A percentile compares a stretch with the other conserved stretches of the same genome.
These are phyloP conservation scores for Oreochromis niloticus DNA, from an alignment of 2,113 vertebrate genomes.

Conservation along the genomic window DNA sequence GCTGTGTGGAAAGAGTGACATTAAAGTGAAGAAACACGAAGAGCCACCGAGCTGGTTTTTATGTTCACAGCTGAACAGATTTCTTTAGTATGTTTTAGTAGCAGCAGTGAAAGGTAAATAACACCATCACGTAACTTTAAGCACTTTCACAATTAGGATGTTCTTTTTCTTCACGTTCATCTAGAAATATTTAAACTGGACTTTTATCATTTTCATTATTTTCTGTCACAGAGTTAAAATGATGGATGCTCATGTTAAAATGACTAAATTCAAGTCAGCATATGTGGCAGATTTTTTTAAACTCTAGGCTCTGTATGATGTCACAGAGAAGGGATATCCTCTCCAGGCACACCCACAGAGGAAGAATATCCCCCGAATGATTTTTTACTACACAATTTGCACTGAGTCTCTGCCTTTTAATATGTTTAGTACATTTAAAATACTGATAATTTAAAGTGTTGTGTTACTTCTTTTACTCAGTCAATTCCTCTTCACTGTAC, in stretches of 20 bases:
- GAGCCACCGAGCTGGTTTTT: not conserved
- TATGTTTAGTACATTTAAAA: too few relatives aligned
- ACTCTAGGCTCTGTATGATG: not conserved
- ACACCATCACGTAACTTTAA: not conserved
- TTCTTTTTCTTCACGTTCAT: not conserved
- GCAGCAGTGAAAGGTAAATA: not conserved
- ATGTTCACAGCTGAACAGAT: not conserved
- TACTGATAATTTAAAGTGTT: too few relatives aligned
- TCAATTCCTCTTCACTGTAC: too few relatives aligned
- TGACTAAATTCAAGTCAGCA: not conserved
- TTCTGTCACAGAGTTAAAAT: not conserved
- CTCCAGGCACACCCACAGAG: not conserved
- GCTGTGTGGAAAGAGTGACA: not conserved
- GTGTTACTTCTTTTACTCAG: too few relatives aligned
- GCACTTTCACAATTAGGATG: not conserved
- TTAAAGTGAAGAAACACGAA: not conserved
- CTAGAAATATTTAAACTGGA: not conserved
- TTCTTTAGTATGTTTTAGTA: not conserved
- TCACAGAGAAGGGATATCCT: not conserved
- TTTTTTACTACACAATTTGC: too few relatives aligned
- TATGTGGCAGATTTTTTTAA: not conserved
- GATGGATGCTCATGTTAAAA: not conserved
- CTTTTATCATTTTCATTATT: not conserved
- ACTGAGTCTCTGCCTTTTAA: too few relatives aligned
- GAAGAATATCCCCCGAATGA: too few relatives aligned